A percentile compares a stretch with the other conserved stretches of the same genome.
phyloP scores from a whole-genome alignment of 2,888 invertebrate species.

The Linnaemya tessellans region DNA sequence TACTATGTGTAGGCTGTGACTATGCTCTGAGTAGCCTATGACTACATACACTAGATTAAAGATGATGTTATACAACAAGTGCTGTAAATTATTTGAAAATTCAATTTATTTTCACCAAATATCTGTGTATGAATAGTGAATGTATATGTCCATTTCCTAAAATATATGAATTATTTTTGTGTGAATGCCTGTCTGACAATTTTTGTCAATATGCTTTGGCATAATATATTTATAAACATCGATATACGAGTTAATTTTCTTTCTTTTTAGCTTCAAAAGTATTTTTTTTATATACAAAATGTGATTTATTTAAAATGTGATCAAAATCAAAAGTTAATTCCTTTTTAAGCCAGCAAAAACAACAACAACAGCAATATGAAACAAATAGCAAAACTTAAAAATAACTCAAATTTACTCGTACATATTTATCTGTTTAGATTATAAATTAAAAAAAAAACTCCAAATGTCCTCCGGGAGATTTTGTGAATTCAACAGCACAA shows the following conservation, averaged over 20 bases:
- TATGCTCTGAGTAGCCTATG: not conserved
- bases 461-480: conserved; percentile 11
- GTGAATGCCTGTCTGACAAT: not conserved
- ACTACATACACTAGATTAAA: not conserved
- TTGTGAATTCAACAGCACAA: conserved; percentile 40
- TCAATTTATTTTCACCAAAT: no score
- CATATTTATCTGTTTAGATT: conserved; percentile 7
- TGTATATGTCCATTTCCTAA: no score
- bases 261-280: not conserved
- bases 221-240: not conserved
- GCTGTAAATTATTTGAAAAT: no score
- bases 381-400: not conserved
- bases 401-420: not conserved
- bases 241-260: not conserved
- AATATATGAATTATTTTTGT: not conserved
- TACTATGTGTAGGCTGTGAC: not conserved
- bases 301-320: not conserved
- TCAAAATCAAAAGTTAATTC: not conserved
- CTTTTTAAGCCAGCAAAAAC: not conserved
- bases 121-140: no score
- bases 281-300: not conserved
- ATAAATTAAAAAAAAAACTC: not conserved
- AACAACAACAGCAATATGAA: not conserved
- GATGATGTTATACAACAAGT: no score
- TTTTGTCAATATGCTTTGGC: not conserved